phyloP scores from a whole-genome alignment of 1,140 invertebrate species.

The Lanistes nyassanus region DNA sequence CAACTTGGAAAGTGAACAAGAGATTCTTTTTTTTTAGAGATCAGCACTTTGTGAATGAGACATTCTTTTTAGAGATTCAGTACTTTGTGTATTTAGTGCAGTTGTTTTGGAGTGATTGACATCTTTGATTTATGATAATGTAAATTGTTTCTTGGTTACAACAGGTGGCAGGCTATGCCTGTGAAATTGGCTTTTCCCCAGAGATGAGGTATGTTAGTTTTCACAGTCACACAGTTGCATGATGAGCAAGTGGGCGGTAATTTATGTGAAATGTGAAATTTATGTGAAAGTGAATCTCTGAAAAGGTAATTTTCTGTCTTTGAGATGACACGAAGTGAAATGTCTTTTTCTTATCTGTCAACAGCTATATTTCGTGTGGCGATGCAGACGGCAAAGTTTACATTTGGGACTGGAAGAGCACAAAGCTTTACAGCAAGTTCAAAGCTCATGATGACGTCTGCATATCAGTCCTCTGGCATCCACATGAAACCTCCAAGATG shows the following conservation, averaged over 20 bases:
- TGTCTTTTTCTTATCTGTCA: background rate
- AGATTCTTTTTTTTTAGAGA: no score
- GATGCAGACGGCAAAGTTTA: slow-evolving; percentile 99
- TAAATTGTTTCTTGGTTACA: slow-evolving; percentile 27
- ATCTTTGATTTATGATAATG: background rate
- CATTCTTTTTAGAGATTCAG: no score
- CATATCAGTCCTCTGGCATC: slow-evolving; percentile 95
- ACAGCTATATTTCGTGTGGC: slow-evolving; percentile 95
- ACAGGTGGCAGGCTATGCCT: slow-evolving; percentile 91
- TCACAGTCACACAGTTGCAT: background rate
- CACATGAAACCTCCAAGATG: slow-evolving; percentile 96
- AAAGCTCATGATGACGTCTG: slow-evolving; percentile 99
- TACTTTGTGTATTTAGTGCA: background rate
- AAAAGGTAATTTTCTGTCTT: background rate
- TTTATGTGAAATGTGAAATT: background rate
- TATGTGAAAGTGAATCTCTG: background rate
- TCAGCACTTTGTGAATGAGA: no score
- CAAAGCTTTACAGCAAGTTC: slow-evolving; percentile 97
- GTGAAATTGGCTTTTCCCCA: slow-evolving; percentile 95
- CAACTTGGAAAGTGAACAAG: no score
- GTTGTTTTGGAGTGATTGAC: background rate
- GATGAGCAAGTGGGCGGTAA: background rate
- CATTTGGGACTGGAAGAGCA: slow-evolving; percentile 99
- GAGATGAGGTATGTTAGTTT: slow-evolving; percentile 91
- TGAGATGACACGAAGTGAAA: background rate